Evolutionary conservation across 1,140 invertebrate species (phyloP).

Genomic region (Euglossa dilemma): DNA sequence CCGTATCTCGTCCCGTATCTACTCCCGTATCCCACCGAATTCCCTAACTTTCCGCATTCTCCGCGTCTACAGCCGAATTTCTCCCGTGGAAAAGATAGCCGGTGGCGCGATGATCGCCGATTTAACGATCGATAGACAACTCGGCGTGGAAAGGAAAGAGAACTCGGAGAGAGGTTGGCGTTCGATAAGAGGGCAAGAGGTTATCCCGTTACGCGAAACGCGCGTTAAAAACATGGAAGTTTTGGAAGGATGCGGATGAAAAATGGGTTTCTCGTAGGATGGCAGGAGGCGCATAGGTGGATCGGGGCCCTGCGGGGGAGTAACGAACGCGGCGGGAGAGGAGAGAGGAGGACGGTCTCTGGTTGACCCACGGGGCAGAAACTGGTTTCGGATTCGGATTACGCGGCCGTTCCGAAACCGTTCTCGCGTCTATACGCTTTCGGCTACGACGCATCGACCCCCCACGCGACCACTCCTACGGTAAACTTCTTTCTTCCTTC

Average conservation of each 20-base stretch:
- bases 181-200: background rate
- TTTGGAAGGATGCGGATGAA: background rate
- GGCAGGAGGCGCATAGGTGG: too few relatives aligned
- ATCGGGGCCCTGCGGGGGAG: too few relatives aligned
- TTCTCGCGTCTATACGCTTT: conserved; percentile 8
- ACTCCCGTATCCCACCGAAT: too few relatives aligned
- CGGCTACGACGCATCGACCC: conserved; percentile 50
- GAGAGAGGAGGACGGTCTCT: conserved; percentile 45
- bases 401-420: conserved; percentile 44
- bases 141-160: too few relatives aligned
- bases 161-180: background rate
- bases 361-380: conserved; percentile 59
- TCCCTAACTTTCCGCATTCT: too few relatives aligned
- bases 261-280: too few relatives aligned
- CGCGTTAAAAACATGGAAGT: background rate
- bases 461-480: conserved; percentile 54
- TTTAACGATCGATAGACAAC: too few relatives aligned
- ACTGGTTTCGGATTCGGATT: conserved; percentile 64
- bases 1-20: too few relatives aligned
- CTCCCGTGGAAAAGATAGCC: too few relatives aligned
- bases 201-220: background rate
- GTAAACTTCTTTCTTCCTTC: conserved; percentile 50
- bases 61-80: too few relatives aligned
- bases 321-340: conserved; percentile 22
- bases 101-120: too few relatives aligned